phyloP scores from a whole-genome alignment of 2,113 vertebrate species.

The Anseranas semipalmata region DNA sequence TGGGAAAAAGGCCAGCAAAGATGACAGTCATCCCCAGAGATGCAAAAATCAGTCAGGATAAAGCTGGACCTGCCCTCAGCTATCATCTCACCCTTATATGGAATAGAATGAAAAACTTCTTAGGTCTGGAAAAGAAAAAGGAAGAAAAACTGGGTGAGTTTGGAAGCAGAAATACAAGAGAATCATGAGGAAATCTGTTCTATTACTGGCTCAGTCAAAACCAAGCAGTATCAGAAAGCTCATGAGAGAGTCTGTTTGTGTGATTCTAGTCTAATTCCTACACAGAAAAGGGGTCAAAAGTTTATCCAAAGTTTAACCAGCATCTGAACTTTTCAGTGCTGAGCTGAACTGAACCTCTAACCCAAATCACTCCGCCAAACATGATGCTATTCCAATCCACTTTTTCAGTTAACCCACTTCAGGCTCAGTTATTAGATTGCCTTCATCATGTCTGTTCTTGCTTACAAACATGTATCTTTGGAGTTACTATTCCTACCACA shows the following conservation, averaged over 20 bases:
- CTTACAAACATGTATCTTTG: not conserved
- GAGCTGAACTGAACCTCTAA: constrained; percentile 49
- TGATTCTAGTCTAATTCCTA: constrained; percentile 33
- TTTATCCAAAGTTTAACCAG: constrained; percentile 64
- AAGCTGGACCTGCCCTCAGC: not conserved
- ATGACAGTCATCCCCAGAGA: constrained; percentile 17
- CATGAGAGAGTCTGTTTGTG: constrained; percentile 53
- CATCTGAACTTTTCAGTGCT: constrained; percentile 43
- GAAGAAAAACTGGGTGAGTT: not conserved
- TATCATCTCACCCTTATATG: constrained; percentile 8
- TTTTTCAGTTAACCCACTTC: constrained; percentile 34
- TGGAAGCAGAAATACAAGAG: constrained; percentile 24
- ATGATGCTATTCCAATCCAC: not conserved
- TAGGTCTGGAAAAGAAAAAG: constrained; percentile 15
- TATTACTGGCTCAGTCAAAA: constrained; percentile 48
- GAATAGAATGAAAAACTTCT: constrained; percentile 10
- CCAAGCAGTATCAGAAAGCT: constrained; percentile 38
- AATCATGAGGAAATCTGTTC: constrained; percentile 37
- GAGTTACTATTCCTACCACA: not conserved
- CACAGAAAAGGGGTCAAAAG: constrained; percentile 54
- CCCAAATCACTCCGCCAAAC: constrained; percentile 51
- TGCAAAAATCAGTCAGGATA: not conserved
- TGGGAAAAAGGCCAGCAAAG: not conserved
- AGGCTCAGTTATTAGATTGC: not conserved
- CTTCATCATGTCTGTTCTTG: not conserved